These are phyloP conservation scores for Drosophila nigromelanica DNA, from an alignment of 1,140 invertebrate species.

Conservation along the genomic window DNA sequence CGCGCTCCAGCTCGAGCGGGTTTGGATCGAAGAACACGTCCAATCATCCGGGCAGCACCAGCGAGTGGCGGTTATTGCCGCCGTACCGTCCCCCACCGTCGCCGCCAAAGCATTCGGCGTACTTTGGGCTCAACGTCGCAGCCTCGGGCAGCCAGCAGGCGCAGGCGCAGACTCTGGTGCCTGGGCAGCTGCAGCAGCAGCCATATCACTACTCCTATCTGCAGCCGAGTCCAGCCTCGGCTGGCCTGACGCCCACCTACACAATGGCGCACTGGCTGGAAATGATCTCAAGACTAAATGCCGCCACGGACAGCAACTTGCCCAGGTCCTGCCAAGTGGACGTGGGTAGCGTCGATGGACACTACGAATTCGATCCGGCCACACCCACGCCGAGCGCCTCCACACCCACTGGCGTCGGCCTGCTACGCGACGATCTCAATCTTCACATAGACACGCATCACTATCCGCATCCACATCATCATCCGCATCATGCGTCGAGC, in stretches of 20 bases:
- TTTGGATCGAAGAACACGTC: slow-evolving; percentile 97
- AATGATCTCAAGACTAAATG: slow-evolving; percentile 84
- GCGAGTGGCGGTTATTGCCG: slow-evolving; percentile 90
- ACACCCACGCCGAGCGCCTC: slow-evolving; percentile 88
- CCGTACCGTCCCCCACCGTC: slow-evolving; percentile 89
- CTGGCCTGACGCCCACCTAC: slow-evolving; percentile 86
- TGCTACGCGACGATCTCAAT: slow-evolving; percentile 84
- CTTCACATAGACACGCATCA: slow-evolving; percentile 76
- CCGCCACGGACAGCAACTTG: slow-evolving; percentile 85
- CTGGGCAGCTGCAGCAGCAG: slow-evolving; percentile 42
- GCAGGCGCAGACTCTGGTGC: slow-evolving; percentile 59
- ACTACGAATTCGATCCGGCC: slow-evolving; percentile 96
- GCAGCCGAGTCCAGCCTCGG: slow-evolving; percentile 38
- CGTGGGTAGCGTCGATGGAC: slow-evolving; percentile 95
- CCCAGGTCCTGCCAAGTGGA: slow-evolving; percentile 86
- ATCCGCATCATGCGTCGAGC: background rate
- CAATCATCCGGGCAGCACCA: slow-evolving; percentile 90
- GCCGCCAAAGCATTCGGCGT: slow-evolving; percentile 77
- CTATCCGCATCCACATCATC: slow-evolving; percentile 31
- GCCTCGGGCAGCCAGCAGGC: slow-evolving; percentile 56
- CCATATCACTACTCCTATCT: slow-evolving; percentile 50
- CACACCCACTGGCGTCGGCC: slow-evolving; percentile 85
- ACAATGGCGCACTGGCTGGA: slow-evolving; percentile 87
- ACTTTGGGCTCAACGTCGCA: slow-evolving; percentile 48
- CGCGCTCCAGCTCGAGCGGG: slow-evolving; percentile 93